Conservation (phyloP, 2,888 invertebrate species). For the Andrena chrysosceles region DNA sequence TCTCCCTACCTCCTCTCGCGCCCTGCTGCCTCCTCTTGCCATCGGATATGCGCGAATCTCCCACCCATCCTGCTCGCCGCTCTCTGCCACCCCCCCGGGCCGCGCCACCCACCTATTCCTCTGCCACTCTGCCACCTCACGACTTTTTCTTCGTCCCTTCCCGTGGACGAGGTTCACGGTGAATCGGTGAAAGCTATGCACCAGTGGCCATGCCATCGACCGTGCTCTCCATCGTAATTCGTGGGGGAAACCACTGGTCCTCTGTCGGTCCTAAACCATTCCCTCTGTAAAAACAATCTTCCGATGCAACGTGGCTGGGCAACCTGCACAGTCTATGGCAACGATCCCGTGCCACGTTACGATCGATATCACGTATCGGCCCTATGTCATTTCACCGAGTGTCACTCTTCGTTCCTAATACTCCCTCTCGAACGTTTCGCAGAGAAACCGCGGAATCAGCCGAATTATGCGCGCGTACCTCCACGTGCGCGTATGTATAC, state of each 20-base stretch:
- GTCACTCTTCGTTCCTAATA: too few relatives aligned
- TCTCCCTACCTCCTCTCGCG: conserved; percentile 77
- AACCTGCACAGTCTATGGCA: too few relatives aligned
- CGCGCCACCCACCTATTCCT: conserved; percentile 65
- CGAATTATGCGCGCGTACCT: conserved; percentile 69
- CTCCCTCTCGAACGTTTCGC: conserved; percentile 58
- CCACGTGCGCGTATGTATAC: conserved; percentile 47
- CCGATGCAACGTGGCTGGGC: too few relatives aligned
- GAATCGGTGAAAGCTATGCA: conserved; percentile 45
- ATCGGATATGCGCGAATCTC: conserved; percentile 83
- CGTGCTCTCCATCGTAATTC: neutral
- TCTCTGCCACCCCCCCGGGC: conserved; percentile 54
- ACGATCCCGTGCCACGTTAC: neutral
- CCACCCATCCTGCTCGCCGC: conserved; percentile 71
- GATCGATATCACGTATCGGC: neutral
- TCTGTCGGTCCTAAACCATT: too few relatives aligned
- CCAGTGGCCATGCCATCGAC: neutral
- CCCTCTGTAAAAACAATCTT: too few relatives aligned
- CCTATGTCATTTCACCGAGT: neutral
- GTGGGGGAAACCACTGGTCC: too few relatives aligned
- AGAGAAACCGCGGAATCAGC: conserved; percentile 80
- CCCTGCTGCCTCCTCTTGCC: conserved; percentile 67
- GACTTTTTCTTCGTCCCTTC: conserved; percentile 52
- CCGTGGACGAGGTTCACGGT: conserved; percentile 37
- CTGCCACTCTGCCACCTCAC: conserved; percentile 45